Evolutionary conservation across 2,888 invertebrate genomes (phyloP), one percentile per base, ranked within the genome.

Genomic region (Acanthosoma haemorrhoidale): DNA sequence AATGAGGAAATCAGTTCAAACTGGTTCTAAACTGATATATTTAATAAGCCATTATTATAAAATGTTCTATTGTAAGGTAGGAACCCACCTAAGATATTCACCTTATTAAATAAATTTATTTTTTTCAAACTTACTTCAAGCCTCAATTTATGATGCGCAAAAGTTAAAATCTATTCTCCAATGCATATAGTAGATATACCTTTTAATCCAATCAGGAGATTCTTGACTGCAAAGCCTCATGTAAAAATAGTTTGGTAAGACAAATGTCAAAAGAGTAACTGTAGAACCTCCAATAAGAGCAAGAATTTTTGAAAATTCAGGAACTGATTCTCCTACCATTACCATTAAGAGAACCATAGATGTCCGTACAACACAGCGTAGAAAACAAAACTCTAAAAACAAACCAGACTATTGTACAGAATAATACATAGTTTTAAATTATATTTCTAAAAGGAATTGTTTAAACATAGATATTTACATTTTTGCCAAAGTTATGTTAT

Each of bases 241-340:
- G 79, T 88, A 90, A 80, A 88, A 87, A 70, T 84, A 80, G 0
- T 87, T 84, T 0, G 90, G 90, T 74, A 88, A 82, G 13, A 89
- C 83, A 78, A 87, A 89, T 13, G 88, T 87, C 39, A 87, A 81
- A 31, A 89, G 78, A 0, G 88, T 87, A 6, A 88, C 83, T 11
- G 86, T 87, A 29, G 88, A 87, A n/a, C 87, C 88, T 0, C 90
- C 90, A 5, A 90, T 83, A 63, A 90, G 80, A 9, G 88, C 83
- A 70, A 89, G 79, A 74, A 90, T 85, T 72, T 86, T 86, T 74
- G 87, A 86, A 81, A 90, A 90, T 69, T 85, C 82, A 0, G 89
- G 89, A 29, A 90, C 80, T 29, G 84, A 84, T 80, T 87, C 87
- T 0, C 88, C 88, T 64, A 89, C 81, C 77, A 88, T 84, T 67